Conservation (phyloP, 2,113 vertebrate species). For the Spea bombifrons region DNA sequence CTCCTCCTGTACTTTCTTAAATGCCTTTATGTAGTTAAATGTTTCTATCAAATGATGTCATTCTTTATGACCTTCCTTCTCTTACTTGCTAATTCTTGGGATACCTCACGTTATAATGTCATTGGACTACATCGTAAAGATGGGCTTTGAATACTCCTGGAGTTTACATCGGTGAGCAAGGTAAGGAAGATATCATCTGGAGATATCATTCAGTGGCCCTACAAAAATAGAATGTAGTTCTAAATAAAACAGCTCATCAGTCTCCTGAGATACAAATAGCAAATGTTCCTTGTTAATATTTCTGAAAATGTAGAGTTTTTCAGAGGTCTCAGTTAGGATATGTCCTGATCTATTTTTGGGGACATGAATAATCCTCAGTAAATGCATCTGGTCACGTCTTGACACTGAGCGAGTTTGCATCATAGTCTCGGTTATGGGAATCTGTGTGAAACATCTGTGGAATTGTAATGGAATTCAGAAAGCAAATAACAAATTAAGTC, state of each 20-base stretch:
- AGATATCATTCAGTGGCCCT: background rate
- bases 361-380: constrained; percentile 20
- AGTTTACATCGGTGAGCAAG: no score
- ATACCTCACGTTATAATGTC: no score
- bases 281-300: background rate
- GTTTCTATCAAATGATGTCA: no score
- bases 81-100: no score
- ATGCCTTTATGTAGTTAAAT: no score
- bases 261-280: constrained; percentile 9
- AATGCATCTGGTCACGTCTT: constrained; percentile 46
- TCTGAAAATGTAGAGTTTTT: background rate
- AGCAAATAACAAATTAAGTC: constrained; percentile 8
- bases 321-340: background rate
- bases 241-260: constrained; percentile 28
- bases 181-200: background rate
- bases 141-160: no score
- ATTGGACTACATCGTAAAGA: no score
- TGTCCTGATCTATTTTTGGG: constrained; percentile 35
- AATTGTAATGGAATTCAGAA: constrained; percentile 38
- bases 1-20: no score
- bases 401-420: constrained; percentile 13
- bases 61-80: no score
- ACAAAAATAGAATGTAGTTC: background rate
- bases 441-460: constrained; percentile 30
- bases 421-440: constrained; percentile 29